Percentiles rank a stretch among this genome's conserved stretches.
These are phyloP conservation scores for Drosophila emarginata DNA, from an alignment of 2,888 invertebrate species.

Conservation along the genomic window DNA sequence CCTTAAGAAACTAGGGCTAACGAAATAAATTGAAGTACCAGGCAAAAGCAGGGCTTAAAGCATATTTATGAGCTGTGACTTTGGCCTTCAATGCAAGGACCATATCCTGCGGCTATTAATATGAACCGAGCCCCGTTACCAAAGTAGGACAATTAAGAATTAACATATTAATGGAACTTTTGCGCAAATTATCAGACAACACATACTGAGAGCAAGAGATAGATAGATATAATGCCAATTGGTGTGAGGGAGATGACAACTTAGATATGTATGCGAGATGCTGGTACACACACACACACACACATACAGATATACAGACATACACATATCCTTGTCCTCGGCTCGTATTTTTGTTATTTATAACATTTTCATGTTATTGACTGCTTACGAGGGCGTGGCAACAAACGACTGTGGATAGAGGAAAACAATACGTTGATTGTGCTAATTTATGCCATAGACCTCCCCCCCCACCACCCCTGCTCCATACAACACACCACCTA, in stretches of 20 bases:
- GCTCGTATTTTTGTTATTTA: conserved; percentile 72
- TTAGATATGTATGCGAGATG: background rate
- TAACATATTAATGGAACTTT: conserved; percentile 78
- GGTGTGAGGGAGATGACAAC: conserved; percentile 22
- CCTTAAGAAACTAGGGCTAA: background rate
- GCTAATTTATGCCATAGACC: conserved; percentile 71
- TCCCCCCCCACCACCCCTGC: background rate
- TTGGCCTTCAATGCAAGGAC: conserved; percentile 31
- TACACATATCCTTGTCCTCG: conserved; percentile 7
- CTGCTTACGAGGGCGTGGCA: conserved; percentile 45
- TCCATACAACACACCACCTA: no score
- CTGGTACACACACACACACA: background rate
- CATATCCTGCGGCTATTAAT: conserved; percentile 65
- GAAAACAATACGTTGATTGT: conserved; percentile 78
- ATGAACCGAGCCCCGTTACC: conserved; percentile 37
- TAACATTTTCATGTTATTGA: conserved; percentile 76
- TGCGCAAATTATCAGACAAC: conserved; percentile 71
- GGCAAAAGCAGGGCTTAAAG: conserved; percentile 68
- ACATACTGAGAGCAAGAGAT: conserved; percentile 30
- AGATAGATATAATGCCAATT: conserved; percentile 32
- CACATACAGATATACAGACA: no score
- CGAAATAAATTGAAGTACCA: conserved; percentile 9
- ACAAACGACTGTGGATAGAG: conserved; percentile 45
- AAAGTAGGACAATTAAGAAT: conserved; percentile 75
- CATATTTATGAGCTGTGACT: conserved; percentile 64